Evolutionary conservation across 2,113 vertebrate species (phyloP).

Genomic region (Cheirogaleus medius): DNA sequence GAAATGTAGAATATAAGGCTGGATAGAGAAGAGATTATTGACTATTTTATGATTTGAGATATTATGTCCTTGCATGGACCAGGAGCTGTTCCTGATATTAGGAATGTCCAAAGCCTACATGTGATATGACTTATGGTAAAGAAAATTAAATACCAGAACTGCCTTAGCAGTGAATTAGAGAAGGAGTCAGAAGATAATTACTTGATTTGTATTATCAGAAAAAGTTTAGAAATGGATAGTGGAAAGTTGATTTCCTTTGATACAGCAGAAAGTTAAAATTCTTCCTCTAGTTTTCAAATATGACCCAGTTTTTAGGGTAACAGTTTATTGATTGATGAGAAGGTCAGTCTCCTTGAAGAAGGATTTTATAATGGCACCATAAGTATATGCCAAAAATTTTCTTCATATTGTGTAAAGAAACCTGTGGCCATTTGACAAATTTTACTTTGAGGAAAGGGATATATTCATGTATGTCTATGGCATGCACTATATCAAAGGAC

Average conservation of each 20-base stretch:
- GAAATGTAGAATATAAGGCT: background rate
- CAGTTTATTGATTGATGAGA: background rate
- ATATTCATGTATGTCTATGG: background rate
- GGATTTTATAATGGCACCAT: background rate
- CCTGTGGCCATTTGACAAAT: background rate
- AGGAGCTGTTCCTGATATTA: background rate
- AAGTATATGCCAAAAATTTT: background rate
- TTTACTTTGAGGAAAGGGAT: background rate
- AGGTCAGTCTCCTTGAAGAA: background rate
- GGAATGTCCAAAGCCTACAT: background rate
- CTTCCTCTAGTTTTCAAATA: background rate
- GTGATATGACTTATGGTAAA: background rate
- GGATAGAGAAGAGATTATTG: background rate
- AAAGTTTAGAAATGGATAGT: background rate
- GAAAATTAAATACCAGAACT: background rate
- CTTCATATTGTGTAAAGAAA: background rate
- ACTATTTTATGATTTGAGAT: background rate
- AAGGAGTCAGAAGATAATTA: background rate
- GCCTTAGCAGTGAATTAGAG: background rate
- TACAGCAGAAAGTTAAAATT: background rate
- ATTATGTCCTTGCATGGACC: background rate
- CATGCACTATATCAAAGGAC: background rate
- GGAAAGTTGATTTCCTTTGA: background rate
- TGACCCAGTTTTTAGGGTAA: background rate
- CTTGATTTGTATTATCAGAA: background rate